Percentiles rank a stretch among this genome's conserved stretches.
Evolutionary conservation across 2,888 invertebrate genomes (phyloP).

Genomic region (Helicoverpa assulta): DNA sequence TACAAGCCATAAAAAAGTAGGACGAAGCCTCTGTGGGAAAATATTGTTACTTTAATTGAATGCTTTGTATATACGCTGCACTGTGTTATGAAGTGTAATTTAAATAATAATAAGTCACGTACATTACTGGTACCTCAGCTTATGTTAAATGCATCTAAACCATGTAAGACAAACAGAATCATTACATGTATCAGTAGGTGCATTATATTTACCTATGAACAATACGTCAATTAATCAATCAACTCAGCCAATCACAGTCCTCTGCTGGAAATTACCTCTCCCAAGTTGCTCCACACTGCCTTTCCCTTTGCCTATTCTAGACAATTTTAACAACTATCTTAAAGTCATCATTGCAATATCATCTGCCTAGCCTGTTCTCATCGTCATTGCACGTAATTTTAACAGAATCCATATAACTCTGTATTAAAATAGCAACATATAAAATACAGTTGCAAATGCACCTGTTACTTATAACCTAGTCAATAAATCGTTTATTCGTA

Average conservation of each 20-base stretch:
- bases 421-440: background rate
- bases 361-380: too few species aligned
- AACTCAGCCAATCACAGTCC: too few species aligned
- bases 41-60: conserved; percentile 12
- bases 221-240: too few species aligned
- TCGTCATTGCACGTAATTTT: too few species aligned
- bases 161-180: conserved; percentile 2
- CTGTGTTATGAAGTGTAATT: conserved; percentile 6
- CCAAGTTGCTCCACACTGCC: too few species aligned
- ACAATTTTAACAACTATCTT: too few species aligned
- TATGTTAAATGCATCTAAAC: conserved; percentile 9
- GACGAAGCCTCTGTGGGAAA: conserved; percentile 17
- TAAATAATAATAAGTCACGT: background rate
- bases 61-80: background rate
- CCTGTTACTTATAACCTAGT: background rate
- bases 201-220: too few species aligned
- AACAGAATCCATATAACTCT: too few species aligned
- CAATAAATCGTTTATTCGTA: conserved; percentile 20
- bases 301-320: too few species aligned
- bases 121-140: background rate
- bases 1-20: conserved; percentile 5
- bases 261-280: too few species aligned
- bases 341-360: too few species aligned
- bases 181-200: background rate
- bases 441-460: background rate